Evolutionary conservation across 2,888 invertebrate species (phyloP), one percentile per base, ranked within the genome.

Genomic region (Drosophila hamatofila): DNA sequence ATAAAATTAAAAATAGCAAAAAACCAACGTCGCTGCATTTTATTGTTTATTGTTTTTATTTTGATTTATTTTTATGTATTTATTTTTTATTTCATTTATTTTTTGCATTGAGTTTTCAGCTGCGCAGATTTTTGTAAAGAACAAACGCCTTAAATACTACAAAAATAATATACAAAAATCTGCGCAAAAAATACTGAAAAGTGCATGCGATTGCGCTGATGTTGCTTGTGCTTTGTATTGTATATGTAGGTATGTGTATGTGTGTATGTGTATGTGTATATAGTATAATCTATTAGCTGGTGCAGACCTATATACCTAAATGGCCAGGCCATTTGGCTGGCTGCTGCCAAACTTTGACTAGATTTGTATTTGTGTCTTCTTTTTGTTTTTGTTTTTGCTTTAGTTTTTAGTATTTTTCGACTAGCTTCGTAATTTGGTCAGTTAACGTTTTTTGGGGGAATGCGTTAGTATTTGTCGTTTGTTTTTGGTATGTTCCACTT

Each of bases 61-160:
- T 33, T 37, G n/a, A 21, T 23, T 57, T 5, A 39, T 27, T 35
- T 42, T 21, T 39, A 41, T 54, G 30, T 27, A 16, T 39, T 30
- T 57, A 23, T 37, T 44, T 21, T n/a, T 56, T 30, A 11, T 30
- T 8, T 44, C 44, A 33, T 11, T 42, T 67, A 51, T 76, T 48
- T 51, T 9, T 14, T 42, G 18, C 59, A 30, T n/a, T 18, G 37
- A 14, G 27, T 5, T 25, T 3, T 14, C 54, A 58, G 55, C 41
- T 52, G 39, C 5, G n/a, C 61, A 75, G 42, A 78, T 42, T 68
- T 63, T 25, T 52, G 77, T 67, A 73, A 76, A 84, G 81, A 86
- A 83, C 79, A 76, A 86, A 83, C 74, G 74, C 72, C 88, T 88
- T 88, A 84, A 86, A 86, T 69, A 81, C 88, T 89, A 87, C 58